Evolutionary conservation across 2,888 invertebrate species (phyloP).

Genomic region (Dendrolimus pini): DNA sequence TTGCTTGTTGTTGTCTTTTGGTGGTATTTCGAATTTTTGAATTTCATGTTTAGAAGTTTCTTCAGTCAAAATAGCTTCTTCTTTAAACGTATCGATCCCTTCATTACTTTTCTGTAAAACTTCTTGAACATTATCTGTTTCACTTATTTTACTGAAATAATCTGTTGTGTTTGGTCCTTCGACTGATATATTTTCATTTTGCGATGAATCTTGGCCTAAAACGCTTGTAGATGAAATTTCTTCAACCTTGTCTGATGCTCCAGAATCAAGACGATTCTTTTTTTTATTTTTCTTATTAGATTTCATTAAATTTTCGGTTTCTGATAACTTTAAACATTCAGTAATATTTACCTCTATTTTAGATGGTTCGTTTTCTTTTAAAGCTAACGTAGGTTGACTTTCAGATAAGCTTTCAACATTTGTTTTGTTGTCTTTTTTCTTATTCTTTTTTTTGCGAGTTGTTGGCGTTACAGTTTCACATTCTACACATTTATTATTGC

Average conservation of each 20-base stretch:
- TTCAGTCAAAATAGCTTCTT: background rate
- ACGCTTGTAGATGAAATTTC: constrained; percentile 21
- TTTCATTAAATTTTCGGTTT: background rate
- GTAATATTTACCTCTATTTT: constrained; percentile 3
- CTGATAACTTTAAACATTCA: background rate
- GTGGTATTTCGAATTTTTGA: background rate
- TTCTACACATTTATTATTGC: constrained; percentile 5
- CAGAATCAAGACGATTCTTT: constrained; percentile 54
- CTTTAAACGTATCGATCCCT: background rate
- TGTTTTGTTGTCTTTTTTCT: constrained; percentile 36
- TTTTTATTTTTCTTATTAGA: constrained; percentile 60
- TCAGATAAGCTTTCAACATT: background rate
- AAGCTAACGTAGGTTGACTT: too few species aligned
- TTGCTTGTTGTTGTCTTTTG: constrained; percentile 19
- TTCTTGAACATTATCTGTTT: constrained; percentile 4
- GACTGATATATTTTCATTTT: background rate
- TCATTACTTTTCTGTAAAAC: constrained; percentile 5
- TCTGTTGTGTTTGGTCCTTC: background rate
- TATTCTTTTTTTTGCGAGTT: constrained; percentile 59
- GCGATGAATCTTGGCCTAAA: background rate
- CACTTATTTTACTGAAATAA: background rate
- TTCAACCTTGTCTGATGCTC: constrained; percentile 46
- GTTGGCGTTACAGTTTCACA: constrained; percentile 27
- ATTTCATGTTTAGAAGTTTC: constrained; percentile 9
- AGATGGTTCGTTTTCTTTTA: background rate